phyloP scores from a whole-genome alignment of 2,113 vertebrate species.

The Eubucco bourcierii region DNA sequence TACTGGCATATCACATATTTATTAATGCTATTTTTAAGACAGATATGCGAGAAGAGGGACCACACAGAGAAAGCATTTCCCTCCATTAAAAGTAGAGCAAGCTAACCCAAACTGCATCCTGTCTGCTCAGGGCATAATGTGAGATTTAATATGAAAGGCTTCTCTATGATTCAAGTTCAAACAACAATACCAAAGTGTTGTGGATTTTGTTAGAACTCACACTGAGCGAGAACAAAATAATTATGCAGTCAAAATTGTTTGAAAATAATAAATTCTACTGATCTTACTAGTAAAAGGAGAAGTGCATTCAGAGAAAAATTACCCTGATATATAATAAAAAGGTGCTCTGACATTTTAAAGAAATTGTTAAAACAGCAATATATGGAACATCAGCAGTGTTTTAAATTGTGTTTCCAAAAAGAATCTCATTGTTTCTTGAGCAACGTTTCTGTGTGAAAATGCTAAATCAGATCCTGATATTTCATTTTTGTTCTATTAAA shows the following conservation, averaged over 20 bases:
- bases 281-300: neutral
- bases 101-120: neutral
- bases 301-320: neutral
- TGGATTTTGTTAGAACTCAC: neutral
- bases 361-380: neutral
- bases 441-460: neutral
- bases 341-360: neutral
- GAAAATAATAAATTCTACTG: neutral
- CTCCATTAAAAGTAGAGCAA: neutral
- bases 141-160: neutral
- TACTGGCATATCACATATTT: constrained; percentile 28
- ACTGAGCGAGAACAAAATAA: neutral
- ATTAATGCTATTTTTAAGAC: constrained; percentile 48
- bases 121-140: neutral
- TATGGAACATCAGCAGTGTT: neutral
- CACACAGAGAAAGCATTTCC: neutral
- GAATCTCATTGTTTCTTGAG: neutral
- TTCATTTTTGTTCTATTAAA: neutral
- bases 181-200: neutral
- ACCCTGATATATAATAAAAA: neutral
- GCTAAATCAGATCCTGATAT: neutral
- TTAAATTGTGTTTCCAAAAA: neutral
- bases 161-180: constrained; percentile 1
- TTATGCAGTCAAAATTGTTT: neutral
- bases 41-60: constrained; percentile 16